Evolutionary conservation across 2,888 invertebrate species (phyloP).

Genomic region (Agrochola litura): DNA sequence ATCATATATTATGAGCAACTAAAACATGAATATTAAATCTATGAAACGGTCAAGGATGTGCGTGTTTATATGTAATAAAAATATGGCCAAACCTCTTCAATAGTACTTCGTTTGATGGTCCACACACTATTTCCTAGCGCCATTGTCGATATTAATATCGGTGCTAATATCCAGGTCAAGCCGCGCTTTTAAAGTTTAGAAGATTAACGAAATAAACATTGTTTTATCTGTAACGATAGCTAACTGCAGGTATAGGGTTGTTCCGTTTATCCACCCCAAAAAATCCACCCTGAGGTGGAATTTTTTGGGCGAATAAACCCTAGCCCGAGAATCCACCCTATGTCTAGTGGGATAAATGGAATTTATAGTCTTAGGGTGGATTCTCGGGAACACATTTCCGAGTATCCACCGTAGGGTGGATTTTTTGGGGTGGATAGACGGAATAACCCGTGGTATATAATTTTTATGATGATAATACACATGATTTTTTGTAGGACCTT

Average conservation of each 20-base stretch:
- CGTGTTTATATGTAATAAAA: conserved; percentile 53
- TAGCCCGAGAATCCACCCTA: no score
- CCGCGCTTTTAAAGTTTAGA: background rate
- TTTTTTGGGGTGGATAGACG: no score
- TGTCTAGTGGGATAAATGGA: no score
- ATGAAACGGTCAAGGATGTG: conserved; percentile 36
- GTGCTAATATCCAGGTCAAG: conserved; percentile 17
- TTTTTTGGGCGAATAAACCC: no score
- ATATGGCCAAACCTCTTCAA: conserved; percentile 48
- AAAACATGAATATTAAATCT: conserved; percentile 34
- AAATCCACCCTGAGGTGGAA: no score
- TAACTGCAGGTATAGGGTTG: background rate
- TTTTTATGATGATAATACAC: no score
- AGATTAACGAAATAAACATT: background rate
- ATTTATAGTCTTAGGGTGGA: no score
- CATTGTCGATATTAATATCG: conserved; percentile 21
- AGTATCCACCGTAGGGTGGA: no score
- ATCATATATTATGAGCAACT: background rate
- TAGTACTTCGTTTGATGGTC: conserved; percentile 44
- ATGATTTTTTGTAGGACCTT: no score
- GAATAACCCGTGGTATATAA: no score
- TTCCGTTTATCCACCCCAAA: no score
- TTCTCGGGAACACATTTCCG: no score
- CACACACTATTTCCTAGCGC: conserved; percentile 23
- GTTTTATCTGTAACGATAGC: background rate